Evolutionary conservation across 2,888 invertebrate species (phyloP), one percentile per base, ranked within the genome.

Genomic region (Hydraecia micacea): DNA sequence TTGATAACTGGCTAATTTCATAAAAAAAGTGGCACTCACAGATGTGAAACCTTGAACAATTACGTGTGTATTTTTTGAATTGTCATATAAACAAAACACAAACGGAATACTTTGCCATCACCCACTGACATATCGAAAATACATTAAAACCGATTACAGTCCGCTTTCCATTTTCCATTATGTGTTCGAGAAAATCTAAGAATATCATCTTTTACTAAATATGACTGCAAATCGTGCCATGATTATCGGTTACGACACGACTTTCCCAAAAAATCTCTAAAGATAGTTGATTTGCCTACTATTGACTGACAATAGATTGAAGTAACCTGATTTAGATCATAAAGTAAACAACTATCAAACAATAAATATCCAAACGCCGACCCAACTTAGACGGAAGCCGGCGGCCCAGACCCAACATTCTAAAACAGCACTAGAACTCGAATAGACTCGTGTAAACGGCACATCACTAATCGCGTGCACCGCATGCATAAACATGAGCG

Each of bases 381-480:
- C 42, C 8, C 13, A 80, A 84, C 46, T 81, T 52, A 58, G 28
- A 42, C 32, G 4, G 32, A 25, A 71, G 9, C 42, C 58, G 13
- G 58, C 58, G 15, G 49, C 28, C 13, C 11, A 28, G 39, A 49
- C 52, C 28, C 13, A 52, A 73, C 32, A 60, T 66, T 55, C 74
- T 81, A 60, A 46, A 85, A 52, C 69, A 69, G 52, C 36, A 46
- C 15, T 79, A 49, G 63, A 74, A 70, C 75, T 46, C 21, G 86
- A 84, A 86, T 70, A 86, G 70, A 75, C 58, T 86, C 70, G 65
- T 79, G 75, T 84, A 79, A 84, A 67, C 85, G 76, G 81, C 32
- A 75, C 87, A 85, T 87, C 85, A 87, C 68, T 87, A 85, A 85
- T 87, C 79, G 87, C 70, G 65, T 77, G 74, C 77, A 62, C 84